Evolutionary conservation across 2,797 vertebrate genomes (phyloP).

Genomic region (Brotula barbata): DNA sequence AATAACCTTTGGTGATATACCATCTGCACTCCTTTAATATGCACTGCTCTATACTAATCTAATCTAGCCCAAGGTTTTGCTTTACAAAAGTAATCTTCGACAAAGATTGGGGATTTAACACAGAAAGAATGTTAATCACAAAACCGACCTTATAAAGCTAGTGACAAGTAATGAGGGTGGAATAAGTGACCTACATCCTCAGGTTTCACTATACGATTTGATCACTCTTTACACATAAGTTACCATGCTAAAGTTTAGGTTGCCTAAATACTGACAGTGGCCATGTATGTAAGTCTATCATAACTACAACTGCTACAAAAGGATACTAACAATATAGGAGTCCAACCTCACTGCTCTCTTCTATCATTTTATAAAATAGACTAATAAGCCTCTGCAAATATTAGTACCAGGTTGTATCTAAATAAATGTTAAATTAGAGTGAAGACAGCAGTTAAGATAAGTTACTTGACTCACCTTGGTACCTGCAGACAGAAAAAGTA

Average conservation of each 20-base stretch:
- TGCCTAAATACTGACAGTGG: neutral
- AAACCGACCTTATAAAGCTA: constrained; percentile 28
- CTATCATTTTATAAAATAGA: too few species aligned
- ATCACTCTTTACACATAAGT: constrained; percentile 6
- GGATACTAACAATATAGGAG: constrained; percentile 49
- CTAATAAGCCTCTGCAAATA: too few species aligned
- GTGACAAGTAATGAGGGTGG: constrained; percentile 20
- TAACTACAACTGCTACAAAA: neutral
- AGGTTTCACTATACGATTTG: constrained; percentile 14
- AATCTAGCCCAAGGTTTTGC: constrained; percentile 21
- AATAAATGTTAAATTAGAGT: too few species aligned
- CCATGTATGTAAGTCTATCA: neutral
- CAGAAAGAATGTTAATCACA: constrained; percentile 40
- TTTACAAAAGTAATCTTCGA: constrained; percentile 55
- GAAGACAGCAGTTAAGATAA: constrained; percentile 8
- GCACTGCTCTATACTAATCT: constrained; percentile 7
- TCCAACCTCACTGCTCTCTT: neutral
- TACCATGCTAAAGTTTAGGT: constrained; percentile 7
- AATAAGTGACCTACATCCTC: constrained; percentile 14
- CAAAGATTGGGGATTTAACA: constrained; percentile 44
- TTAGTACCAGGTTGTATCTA: neutral
- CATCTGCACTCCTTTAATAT: constrained; percentile 22
- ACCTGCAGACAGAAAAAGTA: constrained; percentile 9
- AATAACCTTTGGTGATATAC: constrained; percentile 11
- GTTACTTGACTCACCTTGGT: neutral